phyloP scores from a whole-genome alignment of 2,113 vertebrate species.

The Neodon shergylaensis region DNA sequence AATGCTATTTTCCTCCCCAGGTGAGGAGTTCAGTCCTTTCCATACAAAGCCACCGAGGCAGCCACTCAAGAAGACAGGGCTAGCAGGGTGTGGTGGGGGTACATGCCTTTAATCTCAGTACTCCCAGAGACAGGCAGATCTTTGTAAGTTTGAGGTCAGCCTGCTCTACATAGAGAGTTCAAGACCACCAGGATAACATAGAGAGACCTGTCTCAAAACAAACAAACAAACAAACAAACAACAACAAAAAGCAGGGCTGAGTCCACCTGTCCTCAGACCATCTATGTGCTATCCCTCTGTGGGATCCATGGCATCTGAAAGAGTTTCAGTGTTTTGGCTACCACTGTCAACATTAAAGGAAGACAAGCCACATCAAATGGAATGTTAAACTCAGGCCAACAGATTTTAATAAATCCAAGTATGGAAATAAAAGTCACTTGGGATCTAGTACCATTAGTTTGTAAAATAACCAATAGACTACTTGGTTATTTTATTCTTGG shows the following conservation, averaged over 20 bases:
- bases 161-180: not conserved
- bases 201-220: not conserved
- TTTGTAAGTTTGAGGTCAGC: not conserved
- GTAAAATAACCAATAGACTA: not conserved
- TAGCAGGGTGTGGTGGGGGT: not conserved
- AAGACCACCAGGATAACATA: not conserved
- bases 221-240: not conserved
- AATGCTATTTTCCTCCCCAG: not conserved
- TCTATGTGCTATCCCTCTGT: not conserved
- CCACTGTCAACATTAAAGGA: not conserved
- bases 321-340: not conserved
- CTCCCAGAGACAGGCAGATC: not conserved
- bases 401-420: not conserved
- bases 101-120: not conserved
- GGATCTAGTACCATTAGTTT: not conserved
- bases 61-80: not conserved
- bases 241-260: not conserved
- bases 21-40: not conserved
- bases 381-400: not conserved
- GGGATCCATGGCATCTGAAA: fast-evolving
- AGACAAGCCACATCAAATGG: too few species aligned
- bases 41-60: not conserved
- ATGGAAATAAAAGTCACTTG: not conserved
- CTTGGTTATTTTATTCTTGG: not conserved
- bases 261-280: not conserved